These are phyloP conservation scores for Arizona elegans DNA, from an alignment of 2,113 vertebrate species.

Conservation along the genomic window DNA sequence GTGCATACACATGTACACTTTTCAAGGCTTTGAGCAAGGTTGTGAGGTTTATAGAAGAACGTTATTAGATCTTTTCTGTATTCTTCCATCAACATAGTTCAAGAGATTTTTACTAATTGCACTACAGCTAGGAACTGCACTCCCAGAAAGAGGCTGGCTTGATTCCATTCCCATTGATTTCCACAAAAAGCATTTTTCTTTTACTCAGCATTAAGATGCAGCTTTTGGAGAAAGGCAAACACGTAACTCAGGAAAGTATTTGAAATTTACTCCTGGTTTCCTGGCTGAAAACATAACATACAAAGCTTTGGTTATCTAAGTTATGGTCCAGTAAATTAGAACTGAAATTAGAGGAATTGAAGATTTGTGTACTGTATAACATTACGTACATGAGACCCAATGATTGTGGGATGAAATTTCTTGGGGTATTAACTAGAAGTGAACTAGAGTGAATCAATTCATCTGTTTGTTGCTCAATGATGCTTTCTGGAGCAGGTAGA, in stretches of 20 bases:
- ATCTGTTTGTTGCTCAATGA: not conserved
- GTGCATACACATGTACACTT: not conserved
- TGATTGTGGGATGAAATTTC: not conserved
- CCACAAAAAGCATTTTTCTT: not conserved
- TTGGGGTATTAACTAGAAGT: not conserved
- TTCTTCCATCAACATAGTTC: not conserved
- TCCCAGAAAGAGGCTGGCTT: not conserved
- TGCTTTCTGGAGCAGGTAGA: not conserved
- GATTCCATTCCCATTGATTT: not conserved
- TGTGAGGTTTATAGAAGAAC: not conserved
- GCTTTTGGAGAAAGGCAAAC: not conserved
- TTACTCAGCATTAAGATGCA: not conserved
- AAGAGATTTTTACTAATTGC: not conserved
- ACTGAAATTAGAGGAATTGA: slow-evolving; percentile 7
- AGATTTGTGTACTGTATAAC: not conserved
- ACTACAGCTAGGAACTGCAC: not conserved
- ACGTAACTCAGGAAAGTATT: not conserved
- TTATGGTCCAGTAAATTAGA: not conserved
- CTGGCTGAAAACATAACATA: slow-evolving; percentile 7
- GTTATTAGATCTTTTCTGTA: not conserved
- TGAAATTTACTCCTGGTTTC: not conserved
- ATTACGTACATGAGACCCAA: fast-evolving
- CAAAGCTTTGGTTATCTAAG: slow-evolving; percentile 40
- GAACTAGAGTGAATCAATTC: not conserved
- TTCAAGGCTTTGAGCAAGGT: not conserved